These are phyloP conservation scores for Diabrotica undecimpunctata DNA, from an alignment of 1,140 invertebrate species.

Conservation along the genomic window DNA sequence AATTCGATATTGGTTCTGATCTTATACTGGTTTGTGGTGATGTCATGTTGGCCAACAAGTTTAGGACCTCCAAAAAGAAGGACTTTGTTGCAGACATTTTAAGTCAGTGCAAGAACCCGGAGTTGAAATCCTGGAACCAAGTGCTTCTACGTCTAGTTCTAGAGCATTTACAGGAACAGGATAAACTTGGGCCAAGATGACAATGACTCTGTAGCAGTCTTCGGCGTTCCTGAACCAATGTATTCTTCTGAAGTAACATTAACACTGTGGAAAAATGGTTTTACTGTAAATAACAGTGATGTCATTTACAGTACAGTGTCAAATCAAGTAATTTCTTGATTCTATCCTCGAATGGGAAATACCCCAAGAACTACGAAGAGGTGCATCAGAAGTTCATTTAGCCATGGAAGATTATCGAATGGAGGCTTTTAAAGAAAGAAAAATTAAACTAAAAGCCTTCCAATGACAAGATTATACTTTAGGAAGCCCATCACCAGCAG, in stretches of 20 bases:
- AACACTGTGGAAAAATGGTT: conserved; percentile 92
- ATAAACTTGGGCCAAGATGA: conserved; percentile 81
- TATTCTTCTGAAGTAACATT: conserved; percentile 65
- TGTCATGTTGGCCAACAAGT: no score
- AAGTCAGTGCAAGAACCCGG: conserved; percentile 82
- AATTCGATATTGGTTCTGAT: no score
- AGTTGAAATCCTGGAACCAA: conserved; percentile 64
- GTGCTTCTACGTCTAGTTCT: conserved; percentile 44
- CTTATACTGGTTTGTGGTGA: no score
- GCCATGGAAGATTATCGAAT: conserved; percentile 90
- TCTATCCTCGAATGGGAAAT: conserved; percentile 84
- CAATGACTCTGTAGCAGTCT: conserved; percentile 62
- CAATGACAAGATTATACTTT: conserved; percentile 84
- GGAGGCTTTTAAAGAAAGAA: conserved; percentile 56
- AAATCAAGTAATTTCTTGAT: conserved; percentile 84
- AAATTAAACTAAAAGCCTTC: conserved; percentile 68
- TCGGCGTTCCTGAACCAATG: conserved; percentile 43
- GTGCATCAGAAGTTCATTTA: conserved; percentile 65
- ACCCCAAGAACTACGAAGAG: conserved; percentile 74
- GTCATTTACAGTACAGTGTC: conserved; percentile 74
- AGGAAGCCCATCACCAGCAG: conserved; percentile 56
- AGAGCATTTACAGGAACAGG: conserved; percentile 74
- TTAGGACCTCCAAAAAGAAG: conserved; percentile 83
- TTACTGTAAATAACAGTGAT: conserved; percentile 89
- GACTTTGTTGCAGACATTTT: conserved; percentile 89